Base-by-base conservation (phyloP, 2,797 vertebrate species). In the Sebastes flavidus region DNA sequence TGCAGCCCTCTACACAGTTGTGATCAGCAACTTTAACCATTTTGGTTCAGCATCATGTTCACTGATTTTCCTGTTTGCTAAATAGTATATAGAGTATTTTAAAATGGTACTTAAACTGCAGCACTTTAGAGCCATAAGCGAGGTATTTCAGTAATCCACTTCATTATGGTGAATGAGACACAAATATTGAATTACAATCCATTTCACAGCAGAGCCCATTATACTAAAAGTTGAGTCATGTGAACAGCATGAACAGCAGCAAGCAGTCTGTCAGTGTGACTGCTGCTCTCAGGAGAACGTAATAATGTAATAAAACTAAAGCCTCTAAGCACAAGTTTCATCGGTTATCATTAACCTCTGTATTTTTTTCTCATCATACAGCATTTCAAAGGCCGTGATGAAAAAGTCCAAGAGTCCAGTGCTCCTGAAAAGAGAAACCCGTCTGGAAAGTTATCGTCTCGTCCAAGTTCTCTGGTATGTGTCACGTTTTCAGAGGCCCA, bases 191-290 rank as follows among this genome's bases (percentile, higher is more conserved):
- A 84, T 91, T 86, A 92, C 83, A 91, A 81, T 75, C 63, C 79
- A 80, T 78, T 88, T 89, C 73, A 90, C 84, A 92, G 77, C 61
- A 84, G 75, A 80, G 76, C 77, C 80, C 78, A 86, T 91, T 92
- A 88, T 87, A 38, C 78, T 75, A 73, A 87, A 46, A 86, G 74
- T 89, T 78, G 71, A 89, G 88, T 93, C 92, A 94, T 93, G 92
- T 94, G 89, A 89, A 29, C 1, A 60, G 82, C 83, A 83, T 89
- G 81, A 88, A 73, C 80, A 72, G 80, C 81, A 75, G 78, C 9
- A 22, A 73, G 30, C 60, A 42, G 42, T 72, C 63, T 78, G 72
- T 69, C 56, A 87, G 85, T 84, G 78, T 84, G 76, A 72, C 68
- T 46, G 76, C 77, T 80, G 67, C 22, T 75, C 78, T 76, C 82